Base-by-base conservation (phyloP, 2,888 invertebrate genomes). In the Megamerina dolium region DNA sequence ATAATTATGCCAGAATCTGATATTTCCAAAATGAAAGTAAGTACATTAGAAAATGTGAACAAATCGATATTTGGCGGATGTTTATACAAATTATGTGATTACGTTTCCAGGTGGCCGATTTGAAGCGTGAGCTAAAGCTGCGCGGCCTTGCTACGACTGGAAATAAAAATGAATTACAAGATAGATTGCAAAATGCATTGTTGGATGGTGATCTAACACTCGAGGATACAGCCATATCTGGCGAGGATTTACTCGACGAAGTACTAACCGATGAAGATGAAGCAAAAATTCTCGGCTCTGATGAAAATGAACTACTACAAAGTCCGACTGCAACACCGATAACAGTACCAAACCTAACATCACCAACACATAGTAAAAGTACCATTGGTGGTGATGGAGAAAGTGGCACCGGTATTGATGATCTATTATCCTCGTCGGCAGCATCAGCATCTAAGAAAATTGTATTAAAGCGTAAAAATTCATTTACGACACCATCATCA, bases 121-220 rank as follows among this genome's bases (percentile, higher is more conserved):
- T 92, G 55, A 87, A 85, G 59, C 81, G 82, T 57, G 88, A 89
- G 66, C 70, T 92, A 41, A 91, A 90, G 70, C 73, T 80, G 49
- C 80, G 88, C 60, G 87, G 87, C 17, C 73, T 91, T 18, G 73
- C 81, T 12, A 76, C 80, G 8, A 73, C 79, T 37, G 92, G 92
- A 5, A 88, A 89, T 65, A 92, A 91, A 76, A 82, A 76, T 32
- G 90, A 91, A 60, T 74, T 92, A 40, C 75, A 85, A 31, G 82
- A 87, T 52, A 77, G 91, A 55, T 75, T 92, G 36, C 84, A 85
- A 61, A 75, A 79, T 8, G 76, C 77, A 2, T 64, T 78, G 55
- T 45, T 68, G n/a, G 70, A 67, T 36, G 70, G 70, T 5, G 70
- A 69, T 38, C 56, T 68, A 19, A 61, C 66, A 0, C 52, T 69